Evolutionary conservation across 2,888 invertebrate species (phyloP).

Genomic region (Melieria omissa): DNA sequence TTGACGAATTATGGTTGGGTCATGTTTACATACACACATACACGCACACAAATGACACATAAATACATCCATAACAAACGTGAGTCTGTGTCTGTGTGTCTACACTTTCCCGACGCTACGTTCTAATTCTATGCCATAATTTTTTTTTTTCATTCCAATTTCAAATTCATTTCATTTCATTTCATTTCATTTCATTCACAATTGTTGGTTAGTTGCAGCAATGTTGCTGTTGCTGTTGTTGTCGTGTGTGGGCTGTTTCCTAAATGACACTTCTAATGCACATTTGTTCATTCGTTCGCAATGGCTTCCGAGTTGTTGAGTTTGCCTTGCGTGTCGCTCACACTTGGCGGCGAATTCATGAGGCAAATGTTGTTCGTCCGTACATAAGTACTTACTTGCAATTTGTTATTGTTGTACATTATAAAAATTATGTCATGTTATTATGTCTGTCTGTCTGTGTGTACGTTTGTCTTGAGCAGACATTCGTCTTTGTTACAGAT

Average conservation of each 20-base stretch:
- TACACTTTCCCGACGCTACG: neutral
- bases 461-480: conserved; percentile 43
- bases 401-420: neutral
- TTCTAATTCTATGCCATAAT: neutral
- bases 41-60: neutral
- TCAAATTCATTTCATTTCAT: conserved; percentile 2
- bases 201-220: neutral
- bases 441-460: conserved; percentile 3
- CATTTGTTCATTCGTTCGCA: neutral
- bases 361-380: neutral
- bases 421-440: conserved; percentile 34
- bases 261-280: neutral
- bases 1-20: conserved; percentile 48
- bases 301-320: neutral
- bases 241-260: neutral
- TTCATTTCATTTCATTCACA: conserved; percentile 5
- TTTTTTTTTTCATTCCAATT: neutral
- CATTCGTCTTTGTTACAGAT: conserved; percentile 54
- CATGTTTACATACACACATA: neutral
- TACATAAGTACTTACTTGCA: neutral
- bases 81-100: neutral
- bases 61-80: neutral
- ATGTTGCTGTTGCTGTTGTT: neutral
- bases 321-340: neutral
- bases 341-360: neutral